Conservation (phyloP, 2,888 invertebrate genomes). For the Cataglyphis cursor region DNA sequence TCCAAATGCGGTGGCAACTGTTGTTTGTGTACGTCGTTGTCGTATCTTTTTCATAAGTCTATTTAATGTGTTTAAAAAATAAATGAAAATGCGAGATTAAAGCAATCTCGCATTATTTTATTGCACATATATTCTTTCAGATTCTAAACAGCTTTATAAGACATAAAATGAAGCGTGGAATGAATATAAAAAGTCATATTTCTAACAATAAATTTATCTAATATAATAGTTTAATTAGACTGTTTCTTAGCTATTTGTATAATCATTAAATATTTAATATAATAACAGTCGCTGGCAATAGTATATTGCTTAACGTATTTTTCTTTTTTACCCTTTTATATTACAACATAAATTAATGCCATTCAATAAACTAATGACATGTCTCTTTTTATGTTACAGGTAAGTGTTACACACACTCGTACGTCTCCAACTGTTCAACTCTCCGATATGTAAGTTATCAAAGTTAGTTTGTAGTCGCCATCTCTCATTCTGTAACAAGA, state of each 20-base stretch:
- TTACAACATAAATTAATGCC: not conserved
- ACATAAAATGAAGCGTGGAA: not conserved
- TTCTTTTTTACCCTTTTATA: not conserved
- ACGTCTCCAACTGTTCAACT: not conserved
- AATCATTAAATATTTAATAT: not conserved
- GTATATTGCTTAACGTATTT: not conserved
- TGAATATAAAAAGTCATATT: not conserved
- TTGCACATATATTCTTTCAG: not conserved
- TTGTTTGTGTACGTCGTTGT: constrained; percentile 37
- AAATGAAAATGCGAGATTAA: not conserved
- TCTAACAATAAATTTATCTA: too few species aligned
- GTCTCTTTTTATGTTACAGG: constrained; percentile 78
- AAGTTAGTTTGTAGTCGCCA: constrained; percentile 41
- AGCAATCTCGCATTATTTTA: not conserved
- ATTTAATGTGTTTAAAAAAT: not conserved
- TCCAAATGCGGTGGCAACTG: constrained; percentile 51
- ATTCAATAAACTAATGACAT: constrained; percentile 43
- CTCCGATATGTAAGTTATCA: constrained; percentile 64
- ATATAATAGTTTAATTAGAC: not conserved
- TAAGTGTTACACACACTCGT: constrained; percentile 69
- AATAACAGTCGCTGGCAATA: not conserved
- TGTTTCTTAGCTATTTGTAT: not conserved
- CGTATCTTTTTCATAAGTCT: constrained; percentile 45
- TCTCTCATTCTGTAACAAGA: constrained; percentile 63
- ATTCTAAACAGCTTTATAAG: not conserved